Evolutionary conservation across 2,888 invertebrate genomes (phyloP).

Genomic region (Drosophila niveifrons): DNA sequence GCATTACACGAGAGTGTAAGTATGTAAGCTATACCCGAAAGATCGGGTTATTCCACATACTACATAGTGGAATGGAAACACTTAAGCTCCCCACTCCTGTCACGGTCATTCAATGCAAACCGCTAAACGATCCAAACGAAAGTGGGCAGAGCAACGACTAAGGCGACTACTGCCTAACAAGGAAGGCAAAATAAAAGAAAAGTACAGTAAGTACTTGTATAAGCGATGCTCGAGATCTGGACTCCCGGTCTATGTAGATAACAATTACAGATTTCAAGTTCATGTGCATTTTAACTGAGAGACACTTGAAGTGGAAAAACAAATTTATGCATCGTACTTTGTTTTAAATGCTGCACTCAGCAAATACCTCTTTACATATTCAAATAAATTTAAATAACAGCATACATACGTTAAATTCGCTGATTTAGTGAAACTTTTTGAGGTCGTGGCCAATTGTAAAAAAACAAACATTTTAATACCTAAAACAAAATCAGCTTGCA

Average conservation of each 20-base stretch:
- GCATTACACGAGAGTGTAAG: conserved; percentile 3
- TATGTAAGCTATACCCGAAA: conserved; percentile 24
- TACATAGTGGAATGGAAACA: conserved; percentile 32
- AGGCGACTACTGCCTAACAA: conserved; percentile 19
- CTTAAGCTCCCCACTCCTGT: conserved; percentile 45
- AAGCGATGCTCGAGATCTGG: conserved; percentile 10
- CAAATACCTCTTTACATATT: conserved; percentile 13
- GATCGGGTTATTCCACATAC: conserved; percentile 36
- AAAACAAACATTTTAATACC: neutral
- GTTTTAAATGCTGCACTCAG: conserved; percentile 31
- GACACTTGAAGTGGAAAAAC: conserved; percentile 38
- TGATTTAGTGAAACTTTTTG: conserved; percentile 28
- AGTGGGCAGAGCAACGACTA: conserved; percentile 27
- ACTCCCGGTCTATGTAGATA: conserved; percentile 29
- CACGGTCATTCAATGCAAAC: conserved; percentile 33
- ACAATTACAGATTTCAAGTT: conserved; percentile 68
- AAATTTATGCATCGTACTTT: conserved; percentile 16
- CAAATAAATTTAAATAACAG: conserved; percentile 14
- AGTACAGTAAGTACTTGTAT: conserved; percentile 6
- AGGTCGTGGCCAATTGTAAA: conserved; percentile 24
- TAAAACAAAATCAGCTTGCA: neutral
- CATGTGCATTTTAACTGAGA: conserved; percentile 69
- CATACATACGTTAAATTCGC: conserved; percentile 9
- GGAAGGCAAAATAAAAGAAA: conserved; percentile 23
- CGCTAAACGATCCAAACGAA: conserved; percentile 28